Conservation (phyloP, 2,113 vertebrate species). For the Daphoenositta chrysoptera region DNA sequence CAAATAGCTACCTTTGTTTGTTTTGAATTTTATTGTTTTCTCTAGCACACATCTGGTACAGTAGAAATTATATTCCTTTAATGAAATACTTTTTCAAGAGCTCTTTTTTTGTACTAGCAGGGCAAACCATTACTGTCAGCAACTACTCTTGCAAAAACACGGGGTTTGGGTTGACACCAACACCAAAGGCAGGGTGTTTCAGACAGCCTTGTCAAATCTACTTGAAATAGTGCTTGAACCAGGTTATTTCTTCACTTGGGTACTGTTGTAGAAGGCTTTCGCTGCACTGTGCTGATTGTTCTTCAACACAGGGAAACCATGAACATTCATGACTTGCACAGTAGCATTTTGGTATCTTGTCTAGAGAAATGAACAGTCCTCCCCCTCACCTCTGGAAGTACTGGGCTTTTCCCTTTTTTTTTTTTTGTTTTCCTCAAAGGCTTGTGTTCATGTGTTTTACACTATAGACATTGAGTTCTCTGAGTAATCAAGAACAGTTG, state of each 20-base stretch:
- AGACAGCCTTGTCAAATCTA: not conserved
- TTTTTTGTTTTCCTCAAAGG: not conserved
- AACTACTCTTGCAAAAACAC: not conserved
- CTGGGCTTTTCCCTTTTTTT: not conserved
- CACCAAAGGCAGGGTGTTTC: not conserved
- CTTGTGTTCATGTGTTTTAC: not conserved
- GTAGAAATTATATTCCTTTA: not conserved
- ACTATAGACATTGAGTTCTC: not conserved
- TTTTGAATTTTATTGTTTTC: not conserved
- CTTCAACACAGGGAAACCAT: not conserved
- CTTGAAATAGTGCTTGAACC: not conserved
- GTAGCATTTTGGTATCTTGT: conserved; percentile 26
- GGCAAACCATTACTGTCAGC: not conserved
- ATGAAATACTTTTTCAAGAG: not conserved
- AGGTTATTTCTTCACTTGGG: not conserved
- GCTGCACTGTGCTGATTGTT: not conserved
- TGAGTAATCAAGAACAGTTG: not conserved
- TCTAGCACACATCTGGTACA: not conserved
- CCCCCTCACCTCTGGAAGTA: not conserved
- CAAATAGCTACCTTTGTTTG: not conserved
- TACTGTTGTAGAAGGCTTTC: conserved; percentile 30
- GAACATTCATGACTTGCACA: conserved; percentile 1
- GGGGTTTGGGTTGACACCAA: not conserved
- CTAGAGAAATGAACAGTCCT: not conserved
- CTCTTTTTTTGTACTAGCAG: not conserved